phyloP scores from a whole-genome alignment of 2,113 vertebrate genomes.

The Brachypodius melanocephalos region DNA sequence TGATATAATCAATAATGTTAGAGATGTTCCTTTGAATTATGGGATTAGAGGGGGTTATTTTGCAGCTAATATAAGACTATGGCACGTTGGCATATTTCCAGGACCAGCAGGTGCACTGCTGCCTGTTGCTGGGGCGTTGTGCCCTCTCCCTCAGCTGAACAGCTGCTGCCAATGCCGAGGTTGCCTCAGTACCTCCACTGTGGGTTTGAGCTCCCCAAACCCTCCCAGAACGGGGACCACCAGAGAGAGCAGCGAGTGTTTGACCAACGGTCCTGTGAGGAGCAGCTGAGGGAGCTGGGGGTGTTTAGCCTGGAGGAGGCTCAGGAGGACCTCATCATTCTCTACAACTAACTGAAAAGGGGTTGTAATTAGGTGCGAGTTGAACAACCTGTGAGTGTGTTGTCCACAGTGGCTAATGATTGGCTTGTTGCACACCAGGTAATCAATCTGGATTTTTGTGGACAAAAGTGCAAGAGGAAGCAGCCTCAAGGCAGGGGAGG shows the following conservation, averaged over 20 bases:
- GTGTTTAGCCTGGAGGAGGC: not conserved
- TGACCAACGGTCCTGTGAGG: not conserved
- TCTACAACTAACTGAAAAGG: not conserved
- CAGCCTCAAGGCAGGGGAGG: not conserved
- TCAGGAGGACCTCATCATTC: not conserved
- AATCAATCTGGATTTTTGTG: not conserved
- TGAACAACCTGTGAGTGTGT: not conserved
- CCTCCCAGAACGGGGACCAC: fast-evolving
- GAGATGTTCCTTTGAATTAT: not conserved
- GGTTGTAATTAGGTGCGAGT: not conserved
- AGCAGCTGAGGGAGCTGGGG: not conserved
- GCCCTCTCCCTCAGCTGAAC: not conserved
- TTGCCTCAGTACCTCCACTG: not conserved
- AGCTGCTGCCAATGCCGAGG: not conserved
- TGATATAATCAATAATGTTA: not conserved
- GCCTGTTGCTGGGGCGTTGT: not conserved
- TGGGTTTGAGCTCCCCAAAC: not conserved
- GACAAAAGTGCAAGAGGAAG: not conserved
- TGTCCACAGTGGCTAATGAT: no score
- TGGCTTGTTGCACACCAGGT: no score
- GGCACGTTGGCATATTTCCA: fast-evolving
- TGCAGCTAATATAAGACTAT: not conserved
- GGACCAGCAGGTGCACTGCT: not conserved
- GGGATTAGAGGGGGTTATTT: not conserved
- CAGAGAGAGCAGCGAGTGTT: not conserved